A percentile compares a stretch with the other conserved stretches of the same genome.
These are phyloP conservation scores for Pycnonotus jocosus DNA, from an alignment of 2,113 vertebrate species.

Conservation along the genomic window DNA sequence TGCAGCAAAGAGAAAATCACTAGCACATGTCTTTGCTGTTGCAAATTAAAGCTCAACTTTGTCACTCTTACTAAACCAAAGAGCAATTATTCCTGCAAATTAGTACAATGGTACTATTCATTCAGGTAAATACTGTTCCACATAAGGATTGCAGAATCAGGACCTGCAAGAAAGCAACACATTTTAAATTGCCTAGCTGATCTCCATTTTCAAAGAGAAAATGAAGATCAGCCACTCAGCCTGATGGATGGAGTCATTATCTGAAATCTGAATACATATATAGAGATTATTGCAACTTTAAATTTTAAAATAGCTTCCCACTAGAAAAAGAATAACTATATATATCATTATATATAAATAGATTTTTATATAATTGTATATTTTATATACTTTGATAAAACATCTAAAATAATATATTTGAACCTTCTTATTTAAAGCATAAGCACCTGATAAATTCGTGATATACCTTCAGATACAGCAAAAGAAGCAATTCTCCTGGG, in stretches of 20 bases:
- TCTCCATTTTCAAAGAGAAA: constrained; percentile 23
- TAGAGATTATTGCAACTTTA: not conserved
- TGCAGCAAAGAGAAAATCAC: constrained; percentile 41
- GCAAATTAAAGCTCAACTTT: constrained; percentile 51
- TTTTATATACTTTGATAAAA: not conserved
- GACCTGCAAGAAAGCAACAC: not conserved
- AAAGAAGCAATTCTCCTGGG: not conserved
- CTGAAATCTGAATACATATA: not conserved
- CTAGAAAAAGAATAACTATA: not conserved
- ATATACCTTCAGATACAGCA: not conserved
- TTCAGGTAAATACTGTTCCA: constrained; percentile 17
- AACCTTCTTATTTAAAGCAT: not conserved
- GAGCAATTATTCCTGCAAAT: constrained; percentile 37
- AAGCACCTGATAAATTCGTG: not conserved
- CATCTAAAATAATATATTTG: not conserved
- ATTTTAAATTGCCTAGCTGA: not conserved
- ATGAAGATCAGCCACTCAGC: constrained; percentile 1
- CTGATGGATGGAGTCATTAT: not conserved
- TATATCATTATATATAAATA: not conserved
- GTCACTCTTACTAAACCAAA: constrained; percentile 40
- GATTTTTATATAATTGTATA: not conserved
- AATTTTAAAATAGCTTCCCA: not conserved
- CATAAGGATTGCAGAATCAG: not conserved
- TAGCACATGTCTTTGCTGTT: constrained; percentile 37
- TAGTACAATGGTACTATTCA: constrained; percentile 52